Evolutionary conservation across 2,113 vertebrate genomes (phyloP).

Genomic region (Pardalotus punctatus): DNA sequence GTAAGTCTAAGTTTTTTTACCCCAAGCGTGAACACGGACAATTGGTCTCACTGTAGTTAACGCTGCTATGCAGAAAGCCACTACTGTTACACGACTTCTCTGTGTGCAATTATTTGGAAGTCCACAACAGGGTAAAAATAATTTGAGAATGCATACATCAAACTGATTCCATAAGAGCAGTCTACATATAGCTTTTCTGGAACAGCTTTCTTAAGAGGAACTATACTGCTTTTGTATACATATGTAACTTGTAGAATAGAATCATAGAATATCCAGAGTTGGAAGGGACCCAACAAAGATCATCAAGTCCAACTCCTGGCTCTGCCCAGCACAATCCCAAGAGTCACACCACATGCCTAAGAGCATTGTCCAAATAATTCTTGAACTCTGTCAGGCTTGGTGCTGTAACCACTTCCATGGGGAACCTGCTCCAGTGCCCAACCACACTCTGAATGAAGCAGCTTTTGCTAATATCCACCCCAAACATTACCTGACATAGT

Average conservation of each 20-base stretch:
- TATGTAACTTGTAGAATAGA: background rate
- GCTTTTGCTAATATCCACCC: background rate
- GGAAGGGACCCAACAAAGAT: background rate
- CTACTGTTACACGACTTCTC: background rate
- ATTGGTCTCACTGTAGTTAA: background rate
- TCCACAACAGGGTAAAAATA: background rate
- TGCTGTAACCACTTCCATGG: background rate
- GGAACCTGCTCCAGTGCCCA: background rate
- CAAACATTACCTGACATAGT: background rate
- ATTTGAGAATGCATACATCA: background rate
- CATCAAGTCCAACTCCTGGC: background rate
- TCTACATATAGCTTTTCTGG: background rate
- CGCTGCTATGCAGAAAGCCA: background rate
- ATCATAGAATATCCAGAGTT: background rate
- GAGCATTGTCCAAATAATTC: background rate
- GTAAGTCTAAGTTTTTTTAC: background rate
- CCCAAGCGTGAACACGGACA: background rate
- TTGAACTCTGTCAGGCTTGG: background rate
- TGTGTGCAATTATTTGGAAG: background rate
- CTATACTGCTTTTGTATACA: background rate
- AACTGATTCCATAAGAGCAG: background rate
- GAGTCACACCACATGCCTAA: background rate
- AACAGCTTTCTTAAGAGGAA: background rate
- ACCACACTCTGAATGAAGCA: background rate
- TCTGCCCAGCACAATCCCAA: background rate